A percentile compares a stretch with the other conserved stretches of the same genome.
phyloP scores from a whole-genome alignment of 2,888 invertebrate species.

The Brachypterus glaber region DNA sequence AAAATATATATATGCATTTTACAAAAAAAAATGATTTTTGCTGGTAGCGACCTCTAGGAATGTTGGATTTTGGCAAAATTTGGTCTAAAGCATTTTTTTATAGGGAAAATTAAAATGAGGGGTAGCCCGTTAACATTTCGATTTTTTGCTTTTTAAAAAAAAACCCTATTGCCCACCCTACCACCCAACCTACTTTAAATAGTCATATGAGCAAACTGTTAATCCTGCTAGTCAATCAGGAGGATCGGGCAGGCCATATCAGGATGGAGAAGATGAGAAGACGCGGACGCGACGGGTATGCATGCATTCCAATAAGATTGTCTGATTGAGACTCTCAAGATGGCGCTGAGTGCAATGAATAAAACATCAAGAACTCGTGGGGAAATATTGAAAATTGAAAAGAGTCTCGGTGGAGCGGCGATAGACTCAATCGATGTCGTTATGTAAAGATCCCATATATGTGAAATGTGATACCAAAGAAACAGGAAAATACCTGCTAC shows the following conservation, averaged over 20 bases:
- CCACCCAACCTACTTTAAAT: no score
- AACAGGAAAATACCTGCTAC: conserved; percentile 6
- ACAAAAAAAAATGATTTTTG: no score
- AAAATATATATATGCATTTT: no score
- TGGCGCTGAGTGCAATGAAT: conserved; percentile 44
- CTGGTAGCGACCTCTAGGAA: no score
- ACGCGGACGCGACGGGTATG: conserved; percentile 25
- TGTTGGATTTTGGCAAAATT: no score
- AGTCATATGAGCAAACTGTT: no score
- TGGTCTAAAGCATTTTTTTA: no score
- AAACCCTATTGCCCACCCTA: no score
- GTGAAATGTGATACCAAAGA: conserved; percentile 31
- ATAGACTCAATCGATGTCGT: conserved; percentile 40
- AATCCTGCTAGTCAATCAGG: not conserved
- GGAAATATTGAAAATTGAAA: conserved; percentile 45
- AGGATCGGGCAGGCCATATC: not conserved
- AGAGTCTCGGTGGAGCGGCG: conserved; percentile 39
- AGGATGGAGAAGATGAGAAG: conserved; percentile 28
- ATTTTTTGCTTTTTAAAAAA: no score
- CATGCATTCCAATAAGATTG: conserved; percentile 42
- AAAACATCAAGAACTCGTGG: conserved; percentile 43
- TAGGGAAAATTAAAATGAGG: no score
- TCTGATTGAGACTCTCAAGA: conserved; percentile 43
- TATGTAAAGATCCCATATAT: conserved; percentile 35
- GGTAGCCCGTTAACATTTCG: no score